These are phyloP conservation scores for Apis florea DNA, from an alignment of 1,140 invertebrate genomes.

Conservation along the genomic window DNA sequence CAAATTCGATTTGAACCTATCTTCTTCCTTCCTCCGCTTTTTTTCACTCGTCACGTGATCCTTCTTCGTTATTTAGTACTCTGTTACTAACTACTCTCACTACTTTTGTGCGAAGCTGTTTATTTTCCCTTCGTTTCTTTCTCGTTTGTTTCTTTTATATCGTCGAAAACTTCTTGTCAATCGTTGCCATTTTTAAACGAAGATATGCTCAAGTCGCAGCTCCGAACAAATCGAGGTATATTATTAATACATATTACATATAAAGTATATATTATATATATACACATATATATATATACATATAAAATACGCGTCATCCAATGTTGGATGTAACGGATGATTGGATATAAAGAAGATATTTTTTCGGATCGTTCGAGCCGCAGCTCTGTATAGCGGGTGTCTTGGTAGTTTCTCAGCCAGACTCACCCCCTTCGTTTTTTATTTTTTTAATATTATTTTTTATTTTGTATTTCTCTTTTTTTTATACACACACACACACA, in stretches of 20 bases:
- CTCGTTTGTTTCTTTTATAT: slow-evolving; percentile 38
- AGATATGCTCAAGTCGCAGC: slow-evolving; percentile 69
- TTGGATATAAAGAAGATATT: slow-evolving; percentile 55
- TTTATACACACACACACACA: too few species aligned
- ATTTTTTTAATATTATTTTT: slow-evolving; percentile 16
- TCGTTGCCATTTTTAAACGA: slow-evolving; percentile 70
- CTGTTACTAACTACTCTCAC: neutral
- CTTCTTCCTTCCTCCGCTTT: slow-evolving; percentile 8
- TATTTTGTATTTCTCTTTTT: neutral
- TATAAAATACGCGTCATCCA: slow-evolving; percentile 57
- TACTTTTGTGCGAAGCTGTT: neutral
- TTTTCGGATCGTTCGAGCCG: slow-evolving; percentile 58
- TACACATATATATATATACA: slow-evolving; percentile 62
- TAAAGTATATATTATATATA: slow-evolving; percentile 62
- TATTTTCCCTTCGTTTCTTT: neutral
- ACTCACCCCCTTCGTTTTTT: slow-evolving; percentile 37
- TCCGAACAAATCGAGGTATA: slow-evolving; percentile 64
- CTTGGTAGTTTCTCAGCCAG: slow-evolving; percentile 46
- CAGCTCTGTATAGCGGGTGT: slow-evolving; percentile 50
- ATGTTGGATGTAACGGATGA: slow-evolving; percentile 31
- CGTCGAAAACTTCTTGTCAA: slow-evolving; percentile 68
- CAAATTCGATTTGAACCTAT: neutral
- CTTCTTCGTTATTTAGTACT: neutral
- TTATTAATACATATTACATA: slow-evolving; percentile 60
- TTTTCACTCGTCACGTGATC: neutral